These are phyloP conservation scores for Macrostomum lignano DNA, from an alignment of 1,140 invertebrate genomes.

Conservation along the genomic window DNA sequence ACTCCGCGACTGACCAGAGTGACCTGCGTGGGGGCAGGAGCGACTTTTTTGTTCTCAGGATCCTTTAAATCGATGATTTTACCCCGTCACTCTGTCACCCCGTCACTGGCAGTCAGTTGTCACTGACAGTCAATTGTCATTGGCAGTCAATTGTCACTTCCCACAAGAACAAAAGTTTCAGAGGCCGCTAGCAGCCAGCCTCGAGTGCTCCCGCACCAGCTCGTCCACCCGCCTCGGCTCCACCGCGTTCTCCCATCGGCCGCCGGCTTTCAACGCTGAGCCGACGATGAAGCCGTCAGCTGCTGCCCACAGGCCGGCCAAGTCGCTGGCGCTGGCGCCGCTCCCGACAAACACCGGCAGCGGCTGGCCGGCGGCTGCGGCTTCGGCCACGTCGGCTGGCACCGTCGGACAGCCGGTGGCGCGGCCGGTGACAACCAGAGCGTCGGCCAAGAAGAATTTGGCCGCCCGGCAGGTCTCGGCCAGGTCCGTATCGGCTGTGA, in stretches of 20 bases:
- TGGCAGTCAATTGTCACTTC: too few relatives aligned
- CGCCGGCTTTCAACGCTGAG: constrained; percentile 42
- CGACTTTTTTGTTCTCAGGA: too few relatives aligned
- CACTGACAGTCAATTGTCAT: too few relatives aligned
- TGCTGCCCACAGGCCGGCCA: constrained; percentile 30
- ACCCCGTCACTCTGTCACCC: too few relatives aligned
- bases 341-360: constrained; percentile 48
- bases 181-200: too few relatives aligned
- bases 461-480: constrained; percentile 43
- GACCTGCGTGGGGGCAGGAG: too few relatives aligned
- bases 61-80: too few relatives aligned
- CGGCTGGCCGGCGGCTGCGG: constrained; percentile 27
- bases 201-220: too few relatives aligned
- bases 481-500: constrained; percentile 42
- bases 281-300: constrained; percentile 46
- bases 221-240: constrained; percentile 11
- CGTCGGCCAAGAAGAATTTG: constrained; percentile 49
- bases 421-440: constrained; percentile 44
- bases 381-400: constrained; percentile 32
- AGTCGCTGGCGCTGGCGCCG: constrained; percentile 40
- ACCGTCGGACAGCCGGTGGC: constrained; percentile 43
- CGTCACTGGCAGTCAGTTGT: too few relatives aligned
- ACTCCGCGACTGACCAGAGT: too few relatives aligned
- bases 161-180: too few relatives aligned
- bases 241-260: constrained; percentile 26